A percentile compares a stretch with the other conserved stretches of the same genome.
Conservation (phyloP, 1,140 invertebrate genomes). For the Drosophila cardini region DNA sequence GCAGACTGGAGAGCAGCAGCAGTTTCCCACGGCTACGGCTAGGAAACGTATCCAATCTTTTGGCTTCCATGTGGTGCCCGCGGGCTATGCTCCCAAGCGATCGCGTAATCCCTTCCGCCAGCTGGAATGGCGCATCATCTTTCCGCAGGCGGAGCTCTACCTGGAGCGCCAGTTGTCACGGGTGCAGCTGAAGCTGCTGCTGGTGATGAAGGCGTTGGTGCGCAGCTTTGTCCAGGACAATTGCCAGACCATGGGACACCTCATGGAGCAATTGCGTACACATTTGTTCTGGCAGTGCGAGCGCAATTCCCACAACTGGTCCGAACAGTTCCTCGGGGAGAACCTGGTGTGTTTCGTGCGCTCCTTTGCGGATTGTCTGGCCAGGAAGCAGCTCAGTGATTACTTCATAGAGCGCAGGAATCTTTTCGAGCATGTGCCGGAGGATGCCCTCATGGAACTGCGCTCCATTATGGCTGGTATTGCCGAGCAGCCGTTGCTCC, state of each 20-base stretch:
- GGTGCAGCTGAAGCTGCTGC: constrained; percentile 88
- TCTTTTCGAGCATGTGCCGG: constrained; percentile 89
- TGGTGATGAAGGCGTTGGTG: constrained; percentile 88
- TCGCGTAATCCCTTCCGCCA: constrained; percentile 86
- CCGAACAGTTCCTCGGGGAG: constrained; percentile 89
- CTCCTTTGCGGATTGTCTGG: constrained; percentile 86
- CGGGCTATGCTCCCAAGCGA: constrained; percentile 87
- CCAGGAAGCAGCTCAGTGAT: constrained; percentile 87
- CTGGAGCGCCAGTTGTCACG: constrained; percentile 89
- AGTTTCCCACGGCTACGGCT: constrained; percentile 89
- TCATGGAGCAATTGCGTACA: constrained; percentile 88
- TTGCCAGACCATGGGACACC: constrained; percentile 52
- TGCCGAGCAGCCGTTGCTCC: constrained; percentile 89
- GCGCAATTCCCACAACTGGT: constrained; percentile 88
- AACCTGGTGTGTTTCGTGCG: constrained; percentile 88
- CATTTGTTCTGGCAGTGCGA: constrained; percentile 93
- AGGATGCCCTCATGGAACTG: constrained; percentile 87
- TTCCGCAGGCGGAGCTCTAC: constrained; percentile 90
- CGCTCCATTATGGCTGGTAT: constrained; percentile 89
- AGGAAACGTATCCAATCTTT: constrained; percentile 88
- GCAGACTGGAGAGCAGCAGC: constrained; percentile 86
- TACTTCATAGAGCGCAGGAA: constrained; percentile 91
- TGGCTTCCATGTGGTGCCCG: constrained; percentile 89
- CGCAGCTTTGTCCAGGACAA: constrained; percentile 88
- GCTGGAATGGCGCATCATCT: constrained; percentile 90